Conservation (phyloP, 1,140 invertebrate species). For the Acromyrmex charruanus region DNA sequence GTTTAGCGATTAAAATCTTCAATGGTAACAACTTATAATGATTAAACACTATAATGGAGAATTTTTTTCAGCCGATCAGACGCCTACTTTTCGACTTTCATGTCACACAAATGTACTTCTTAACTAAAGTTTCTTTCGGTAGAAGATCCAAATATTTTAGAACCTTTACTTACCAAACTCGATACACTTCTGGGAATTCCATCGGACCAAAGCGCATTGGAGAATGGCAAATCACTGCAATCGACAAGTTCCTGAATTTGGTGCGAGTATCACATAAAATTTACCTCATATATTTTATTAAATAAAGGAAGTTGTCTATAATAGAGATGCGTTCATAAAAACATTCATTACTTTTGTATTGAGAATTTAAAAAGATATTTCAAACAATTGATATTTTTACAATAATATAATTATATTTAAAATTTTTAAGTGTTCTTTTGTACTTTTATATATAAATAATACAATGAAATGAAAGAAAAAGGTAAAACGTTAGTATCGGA, state of each 20-base stretch:
- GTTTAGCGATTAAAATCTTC: not conserved
- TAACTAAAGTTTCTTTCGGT: conserved; percentile 50
- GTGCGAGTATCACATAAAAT: not conserved
- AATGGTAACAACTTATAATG: not conserved
- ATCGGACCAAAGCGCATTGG: conserved; percentile 1
- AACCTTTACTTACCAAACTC: conserved; percentile 53
- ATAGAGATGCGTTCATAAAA: not conserved
- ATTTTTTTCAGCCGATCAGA: not conserved
- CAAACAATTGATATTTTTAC: not conserved
- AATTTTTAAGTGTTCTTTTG: not conserved
- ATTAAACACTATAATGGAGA: not conserved
- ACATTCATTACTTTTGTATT: not conserved
- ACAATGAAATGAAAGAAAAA: no score
- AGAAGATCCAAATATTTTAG: conserved; percentile 58
- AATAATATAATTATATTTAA: not conserved
- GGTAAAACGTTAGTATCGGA: not conserved
- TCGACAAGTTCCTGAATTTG: conserved; percentile 9
- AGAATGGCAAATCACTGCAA: conserved; percentile 20
- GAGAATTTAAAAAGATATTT: not conserved
- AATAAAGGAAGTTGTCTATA: not conserved
- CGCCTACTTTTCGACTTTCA: not conserved
- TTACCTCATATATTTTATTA: not conserved
- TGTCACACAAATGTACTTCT: conserved; percentile 37
- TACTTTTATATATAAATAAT: not conserved
- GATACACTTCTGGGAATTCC: conserved; percentile 38